Percentiles rank a stretch among this genome's conserved stretches.
Conservation (phyloP, 2,888 invertebrate species). For the Drosophila mulleri region DNA sequence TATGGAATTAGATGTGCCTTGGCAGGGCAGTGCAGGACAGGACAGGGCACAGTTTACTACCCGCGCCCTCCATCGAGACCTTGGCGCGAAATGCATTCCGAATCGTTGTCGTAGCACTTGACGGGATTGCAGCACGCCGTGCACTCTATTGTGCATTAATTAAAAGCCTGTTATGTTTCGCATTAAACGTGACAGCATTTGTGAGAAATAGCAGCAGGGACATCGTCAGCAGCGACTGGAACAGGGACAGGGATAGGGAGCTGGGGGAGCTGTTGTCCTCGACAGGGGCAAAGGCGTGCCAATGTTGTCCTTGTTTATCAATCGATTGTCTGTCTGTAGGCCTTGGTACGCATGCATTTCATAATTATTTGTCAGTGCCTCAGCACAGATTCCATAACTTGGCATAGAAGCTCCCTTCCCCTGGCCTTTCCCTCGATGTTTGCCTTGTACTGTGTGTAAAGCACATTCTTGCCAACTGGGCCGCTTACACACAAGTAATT, state of each 20-base stretch:
- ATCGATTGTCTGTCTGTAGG: conserved; percentile 59
- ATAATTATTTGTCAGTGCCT: conserved; percentile 75
- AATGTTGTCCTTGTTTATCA: conserved; percentile 70
- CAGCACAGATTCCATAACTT: conserved; percentile 76
- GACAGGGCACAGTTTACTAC: neutral
- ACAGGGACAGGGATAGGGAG: neutral
- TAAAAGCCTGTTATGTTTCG: conserved; percentile 74
- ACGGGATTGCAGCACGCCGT: conserved; percentile 42
- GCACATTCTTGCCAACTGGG: conserved; percentile 57
- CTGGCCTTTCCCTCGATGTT: conserved; percentile 1
- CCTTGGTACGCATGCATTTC: conserved; percentile 56
- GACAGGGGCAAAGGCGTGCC: neutral
- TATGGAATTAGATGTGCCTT: conserved; percentile 29
- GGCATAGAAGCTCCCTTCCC: conserved; percentile 8
- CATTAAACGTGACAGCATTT: conserved; percentile 65
- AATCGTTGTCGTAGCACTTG: conserved; percentile 63
- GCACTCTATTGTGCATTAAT: conserved; percentile 76
- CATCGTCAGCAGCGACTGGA: neutral
- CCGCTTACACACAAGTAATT: conserved; percentile 78
- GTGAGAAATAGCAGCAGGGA: neutral
- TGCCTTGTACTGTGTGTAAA: conserved; percentile 45
- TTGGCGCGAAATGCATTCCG: conserved; percentile 63
- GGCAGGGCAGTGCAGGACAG: conserved; percentile 9
- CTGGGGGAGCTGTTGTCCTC: too few relatives aligned
- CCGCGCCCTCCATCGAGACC: conserved; percentile 39